A percentile compares a stretch with the other conserved stretches of the same genome.
Conservation (phyloP, 2,888 invertebrate species). For the Drosophila fungiperda region DNA sequence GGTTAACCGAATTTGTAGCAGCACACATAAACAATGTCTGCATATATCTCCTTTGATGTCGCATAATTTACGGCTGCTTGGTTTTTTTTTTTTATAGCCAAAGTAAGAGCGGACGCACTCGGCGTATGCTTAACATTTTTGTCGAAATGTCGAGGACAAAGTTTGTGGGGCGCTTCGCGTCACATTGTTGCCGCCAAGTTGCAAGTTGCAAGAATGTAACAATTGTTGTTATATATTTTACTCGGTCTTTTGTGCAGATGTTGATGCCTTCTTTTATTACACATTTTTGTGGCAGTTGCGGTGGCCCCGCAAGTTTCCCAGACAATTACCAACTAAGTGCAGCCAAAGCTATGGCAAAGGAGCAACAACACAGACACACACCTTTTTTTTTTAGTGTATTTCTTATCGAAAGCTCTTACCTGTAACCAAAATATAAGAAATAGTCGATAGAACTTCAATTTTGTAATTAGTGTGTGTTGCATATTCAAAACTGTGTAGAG, state of each 20-base stretch:
- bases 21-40: constrained; percentile 46
- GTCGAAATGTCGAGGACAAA: constrained; percentile 42
- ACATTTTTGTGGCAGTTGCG: constrained; percentile 23
- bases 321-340: constrained; percentile 70
- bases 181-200: constrained; percentile 54
- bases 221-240: constrained; percentile 41
- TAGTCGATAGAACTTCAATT: background rate
- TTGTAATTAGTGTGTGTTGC: too few relatives aligned
- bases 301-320: constrained; percentile 17
- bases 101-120: background rate
- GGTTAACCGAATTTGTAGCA: background rate
- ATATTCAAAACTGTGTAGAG: too few relatives aligned
- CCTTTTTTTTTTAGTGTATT: background rate
- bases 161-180: constrained; percentile 53
- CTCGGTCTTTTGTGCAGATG: background rate
- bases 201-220: constrained; percentile 49
- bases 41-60: constrained; percentile 62
- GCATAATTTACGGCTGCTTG: constrained; percentile 46
- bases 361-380: constrained; percentile 8
- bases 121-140: constrained; percentile 49
- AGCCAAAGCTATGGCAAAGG: constrained; percentile 5
- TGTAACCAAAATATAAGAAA: background rate
- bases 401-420: constrained; percentile 11
- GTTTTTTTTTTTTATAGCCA: constrained; percentile 23
- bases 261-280: constrained; percentile 43